Conservation (phyloP, 2,888 invertebrate species). For the Onthophagus sagittarius region DNA sequence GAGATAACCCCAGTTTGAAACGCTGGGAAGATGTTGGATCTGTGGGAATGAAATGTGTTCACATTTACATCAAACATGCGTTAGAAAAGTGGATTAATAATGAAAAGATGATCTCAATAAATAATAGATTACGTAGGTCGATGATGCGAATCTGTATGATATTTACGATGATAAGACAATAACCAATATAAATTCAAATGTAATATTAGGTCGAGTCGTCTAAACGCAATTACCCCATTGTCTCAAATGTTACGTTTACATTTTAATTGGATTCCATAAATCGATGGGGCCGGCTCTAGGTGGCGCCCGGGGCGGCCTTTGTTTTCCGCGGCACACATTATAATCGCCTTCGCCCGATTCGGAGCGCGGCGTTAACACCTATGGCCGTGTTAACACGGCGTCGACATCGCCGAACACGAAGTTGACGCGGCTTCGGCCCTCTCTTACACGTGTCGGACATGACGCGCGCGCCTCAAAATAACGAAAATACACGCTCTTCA, state of each 20-base stretch:
- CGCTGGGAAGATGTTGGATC: no score
- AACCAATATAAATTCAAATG: slow-evolving; percentile 15
- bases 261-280: slow-evolving; percentile 16
- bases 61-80: no score
- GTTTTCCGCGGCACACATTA: slow-evolving; percentile 24
- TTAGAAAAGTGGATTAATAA: no score
- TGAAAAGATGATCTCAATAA: not conserved
- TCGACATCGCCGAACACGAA: slow-evolving; percentile 25
- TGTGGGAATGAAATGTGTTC: no score
- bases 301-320: not conserved
- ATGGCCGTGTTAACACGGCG: slow-evolving; percentile 27
- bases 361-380: slow-evolving; percentile 26
- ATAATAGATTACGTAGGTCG: not conserved
- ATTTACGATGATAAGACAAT: slow-evolving; percentile 13
- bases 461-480: slow-evolving; percentile 21
- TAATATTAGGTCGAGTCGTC: slow-evolving; percentile 2
- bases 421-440: slow-evolving; percentile 20
- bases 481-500: slow-evolving; percentile 25
- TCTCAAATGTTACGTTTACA: slow-evolving; percentile 15
- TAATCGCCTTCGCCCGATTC: slow-evolving; percentile 26
- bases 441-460: slow-evolving; percentile 10
- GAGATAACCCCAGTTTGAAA: no score
- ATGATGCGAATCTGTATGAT: not conserved
- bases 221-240: not conserved
- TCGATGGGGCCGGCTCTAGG: slow-evolving; percentile 4